Conservation (phyloP, 2,113 vertebrate genomes). For the Eubucco bourcierii region DNA sequence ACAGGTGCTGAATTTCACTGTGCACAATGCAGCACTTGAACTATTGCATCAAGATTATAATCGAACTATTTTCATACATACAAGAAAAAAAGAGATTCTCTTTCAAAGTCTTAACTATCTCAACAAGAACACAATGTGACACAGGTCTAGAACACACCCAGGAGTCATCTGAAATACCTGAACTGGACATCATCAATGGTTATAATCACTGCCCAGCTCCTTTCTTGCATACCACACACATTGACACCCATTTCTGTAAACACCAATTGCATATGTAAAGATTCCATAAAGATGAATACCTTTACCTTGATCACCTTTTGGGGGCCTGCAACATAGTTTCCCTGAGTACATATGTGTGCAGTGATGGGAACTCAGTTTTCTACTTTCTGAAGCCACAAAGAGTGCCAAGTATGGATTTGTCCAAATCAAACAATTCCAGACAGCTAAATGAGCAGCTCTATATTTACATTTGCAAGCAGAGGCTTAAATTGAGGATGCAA, state of each 20-base stretch:
- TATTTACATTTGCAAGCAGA: slow-evolving; percentile 44
- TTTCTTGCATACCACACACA: neutral
- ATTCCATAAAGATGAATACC: neutral
- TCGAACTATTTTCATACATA: neutral
- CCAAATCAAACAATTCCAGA: slow-evolving; percentile 38
- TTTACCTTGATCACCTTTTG: neutral
- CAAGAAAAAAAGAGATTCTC: neutral
- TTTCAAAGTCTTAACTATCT: neutral
- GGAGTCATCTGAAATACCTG: neutral
- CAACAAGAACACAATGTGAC: neutral
- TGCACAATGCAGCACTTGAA: neutral
- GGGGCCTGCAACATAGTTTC: neutral
- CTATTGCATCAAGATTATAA: neutral
- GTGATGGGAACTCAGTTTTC: slow-evolving; percentile 14
- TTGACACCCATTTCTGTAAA: neutral
- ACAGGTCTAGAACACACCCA: neutral
- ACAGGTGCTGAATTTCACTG: slow-evolving; percentile 10
- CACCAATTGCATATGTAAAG: neutral
- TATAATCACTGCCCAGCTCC: neutral
- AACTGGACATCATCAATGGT: neutral
- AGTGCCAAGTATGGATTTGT: neutral
- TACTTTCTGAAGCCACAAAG: slow-evolving; percentile 1
- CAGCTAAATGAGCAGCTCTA: neutral
- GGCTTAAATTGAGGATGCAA: slow-evolving; percentile 27
- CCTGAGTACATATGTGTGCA: neutral